Percentiles rank a stretch among this genome's conserved stretches.
phyloP scores from a whole-genome alignment of 2,113 vertebrate genomes.

The Sapayoa aenigma region DNA sequence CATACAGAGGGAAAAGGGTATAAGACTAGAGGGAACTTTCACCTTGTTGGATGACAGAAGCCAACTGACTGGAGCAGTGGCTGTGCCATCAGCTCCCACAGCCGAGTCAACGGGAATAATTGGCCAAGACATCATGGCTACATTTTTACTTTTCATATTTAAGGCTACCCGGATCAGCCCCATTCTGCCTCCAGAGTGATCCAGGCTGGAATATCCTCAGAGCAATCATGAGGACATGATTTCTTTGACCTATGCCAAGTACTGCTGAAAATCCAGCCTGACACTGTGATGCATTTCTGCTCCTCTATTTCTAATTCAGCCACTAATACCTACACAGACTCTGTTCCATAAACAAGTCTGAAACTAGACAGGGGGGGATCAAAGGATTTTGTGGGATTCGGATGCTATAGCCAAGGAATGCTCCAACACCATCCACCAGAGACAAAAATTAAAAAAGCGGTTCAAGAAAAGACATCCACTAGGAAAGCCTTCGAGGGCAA shows the following conservation, averaged over 20 bases:
- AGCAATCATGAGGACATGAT: neutral
- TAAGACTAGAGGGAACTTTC: neutral
- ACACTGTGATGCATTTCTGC: conserved; percentile 1
- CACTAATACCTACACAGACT: conserved; percentile 35
- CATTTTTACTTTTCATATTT: neutral
- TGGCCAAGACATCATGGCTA: neutral
- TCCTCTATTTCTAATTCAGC: conserved; percentile 6
- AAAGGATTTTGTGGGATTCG: conserved; percentile 32
- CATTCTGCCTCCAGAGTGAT: neutral
- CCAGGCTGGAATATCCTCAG: neutral
- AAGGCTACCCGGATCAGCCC: neutral
- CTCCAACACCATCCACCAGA: neutral
- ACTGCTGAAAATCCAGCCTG: neutral
- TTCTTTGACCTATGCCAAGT: neutral
- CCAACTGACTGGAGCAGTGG: neutral
- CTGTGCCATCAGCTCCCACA: neutral
- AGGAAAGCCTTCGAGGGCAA: neutral
- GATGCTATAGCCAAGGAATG: conserved; percentile 25
- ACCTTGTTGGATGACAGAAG: neutral
- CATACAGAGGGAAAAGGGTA: neutral
- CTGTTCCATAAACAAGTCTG: conserved; percentile 60
- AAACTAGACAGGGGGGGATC: conserved; percentile 38
- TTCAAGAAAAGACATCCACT: neutral
- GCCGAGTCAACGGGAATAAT: neutral
- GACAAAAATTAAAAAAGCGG: neutral